Percentiles rank a stretch among this genome's conserved stretches.
Evolutionary conservation across 2,888 invertebrate species (phyloP).

Genomic region (Exephanes ischioxanthus): DNA sequence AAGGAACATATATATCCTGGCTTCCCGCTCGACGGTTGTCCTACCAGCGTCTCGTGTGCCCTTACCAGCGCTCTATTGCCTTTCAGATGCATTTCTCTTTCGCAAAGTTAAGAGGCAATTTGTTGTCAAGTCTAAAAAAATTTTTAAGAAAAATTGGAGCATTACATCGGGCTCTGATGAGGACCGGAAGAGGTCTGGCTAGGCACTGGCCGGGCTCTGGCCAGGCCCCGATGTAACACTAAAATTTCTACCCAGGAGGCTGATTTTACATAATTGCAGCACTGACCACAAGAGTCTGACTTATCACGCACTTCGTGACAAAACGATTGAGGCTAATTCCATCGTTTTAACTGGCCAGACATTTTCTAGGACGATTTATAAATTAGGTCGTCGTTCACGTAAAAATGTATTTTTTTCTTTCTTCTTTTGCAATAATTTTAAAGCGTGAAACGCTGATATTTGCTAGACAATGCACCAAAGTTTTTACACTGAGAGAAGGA

Average conservation of each 20-base stretch:
- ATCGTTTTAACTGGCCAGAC: background rate
- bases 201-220: background rate
- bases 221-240: background rate
- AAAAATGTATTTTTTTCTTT: no score
- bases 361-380: background rate
- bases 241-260: background rate
- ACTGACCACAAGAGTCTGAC: background rate
- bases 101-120: background rate
- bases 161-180: background rate
- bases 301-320: background rate
- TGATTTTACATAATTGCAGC: background rate
- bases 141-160: background rate
- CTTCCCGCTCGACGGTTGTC: slow-evolving; percentile 49
- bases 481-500: no score
- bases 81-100: background rate
- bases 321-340: background rate
- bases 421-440: no score
- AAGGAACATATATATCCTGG: slow-evolving; percentile 68
- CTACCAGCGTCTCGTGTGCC: background rate
- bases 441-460: no score
- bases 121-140: background rate
- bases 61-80: slow-evolving; percentile 10
- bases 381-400: no score
- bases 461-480: no score
- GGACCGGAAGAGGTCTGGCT: background rate